Base-by-base conservation (phyloP, 2,113 vertebrate genomes). In the Zosterops hypoxanthus region DNA sequence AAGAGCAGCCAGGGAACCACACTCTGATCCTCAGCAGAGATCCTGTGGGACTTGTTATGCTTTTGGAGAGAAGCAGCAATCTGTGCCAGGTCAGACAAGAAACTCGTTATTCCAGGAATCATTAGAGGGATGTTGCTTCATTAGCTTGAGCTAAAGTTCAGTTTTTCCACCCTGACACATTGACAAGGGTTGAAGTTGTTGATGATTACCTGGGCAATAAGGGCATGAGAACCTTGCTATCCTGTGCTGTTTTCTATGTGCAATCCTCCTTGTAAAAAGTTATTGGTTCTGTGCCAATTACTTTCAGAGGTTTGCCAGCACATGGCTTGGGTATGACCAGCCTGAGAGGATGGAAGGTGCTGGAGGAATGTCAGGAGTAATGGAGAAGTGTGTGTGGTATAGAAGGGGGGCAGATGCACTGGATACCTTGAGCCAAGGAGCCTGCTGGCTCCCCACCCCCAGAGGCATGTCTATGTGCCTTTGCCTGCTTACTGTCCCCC, bases 111-210 rank as follows among this genome's bases (percentile, higher is more conserved):
- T 77, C 66, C 25, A 82, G 82, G 41, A 69, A 61, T 60, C 25
- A 6, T 85, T 25, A 64, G 61, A 66, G 15, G 53, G 22, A 46
- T 70, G 41, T 77, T 56, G 26, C 41, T 87, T 91, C 49, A 91
- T 76, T 92, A 90, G 18, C 61, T 90, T 56, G 44, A 85, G 53
- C 41, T 85, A 61, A 96, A 96, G 88, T 95, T 80, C 95, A 88
- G 53, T 33, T 82, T 90, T 90, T 82, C 66, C 15, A 65, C 65
- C 59, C 65, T 0, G 0, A 21, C 82, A 61, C 33, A 8, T 73
- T 34, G 57, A n/a, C 49, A 80, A 34, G n/a, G 8, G 17, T 55
- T 79, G 73, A 65, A 68, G 53, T 9, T 71, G 92, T 88, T 86
- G 65, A 93, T 94, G 70, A 92, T 94, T 95, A 91, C 49, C 50